A percentile compares a stretch with the other conserved stretches of the same genome.
phyloP scores from a whole-genome alignment of 2,113 vertebrate genomes.

The Pygoscelis adeliae region DNA sequence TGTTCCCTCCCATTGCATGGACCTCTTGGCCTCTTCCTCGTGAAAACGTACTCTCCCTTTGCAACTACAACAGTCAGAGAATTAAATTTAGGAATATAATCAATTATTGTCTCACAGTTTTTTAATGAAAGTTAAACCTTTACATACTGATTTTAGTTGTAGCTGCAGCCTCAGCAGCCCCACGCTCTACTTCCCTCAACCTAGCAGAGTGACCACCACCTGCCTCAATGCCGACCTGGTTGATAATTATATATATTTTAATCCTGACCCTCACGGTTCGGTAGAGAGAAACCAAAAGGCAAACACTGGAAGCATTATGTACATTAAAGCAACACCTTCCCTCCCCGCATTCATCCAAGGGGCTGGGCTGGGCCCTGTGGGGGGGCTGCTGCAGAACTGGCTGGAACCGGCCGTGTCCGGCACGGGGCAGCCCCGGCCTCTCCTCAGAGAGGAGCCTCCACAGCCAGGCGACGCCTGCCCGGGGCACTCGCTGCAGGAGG shows the following conservation, averaged over 20 bases:
- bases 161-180: not conserved
- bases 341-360: accelerated
- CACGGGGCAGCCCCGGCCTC: accelerated
- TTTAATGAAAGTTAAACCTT: not conserved
- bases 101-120: not conserved
- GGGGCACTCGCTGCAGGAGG: too few species aligned
- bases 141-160: not conserved
- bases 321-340: not conserved
- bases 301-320: not conserved
- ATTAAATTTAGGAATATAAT: not conserved
- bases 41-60: not conserved
- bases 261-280: not conserved
- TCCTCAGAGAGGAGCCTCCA: too few species aligned
- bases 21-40: not conserved
- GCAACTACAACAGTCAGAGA: not conserved
- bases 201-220: not conserved
- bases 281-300: not conserved
- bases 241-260: not conserved
- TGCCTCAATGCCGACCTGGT: not conserved
- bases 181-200: not conserved
- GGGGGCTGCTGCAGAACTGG: accelerated
- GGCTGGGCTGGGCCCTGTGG: too few species aligned
- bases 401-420: accelerated
- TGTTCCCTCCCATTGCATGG: accelerated
- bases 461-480: too few species aligned